Base-by-base conservation (phyloP, 2,888 invertebrate species). In the Chloroclystis v-ata region DNA sequence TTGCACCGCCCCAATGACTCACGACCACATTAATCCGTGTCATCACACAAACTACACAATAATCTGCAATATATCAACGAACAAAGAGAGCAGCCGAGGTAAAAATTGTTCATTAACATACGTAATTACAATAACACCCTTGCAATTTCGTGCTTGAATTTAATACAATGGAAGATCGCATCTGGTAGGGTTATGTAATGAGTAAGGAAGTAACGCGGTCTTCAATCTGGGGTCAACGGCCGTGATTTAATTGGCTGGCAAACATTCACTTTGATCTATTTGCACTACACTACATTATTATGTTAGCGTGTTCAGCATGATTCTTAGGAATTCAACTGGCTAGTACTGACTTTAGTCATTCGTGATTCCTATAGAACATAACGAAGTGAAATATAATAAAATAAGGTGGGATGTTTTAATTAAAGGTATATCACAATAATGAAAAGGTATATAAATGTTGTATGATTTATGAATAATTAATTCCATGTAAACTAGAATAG, bases 41-140 rank as follows among this genome's bases (percentile, higher is more conserved):
- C 35, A 35, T 35, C 35, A 37, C 24, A 46, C 30, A 26, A 46
- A 46, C 28, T 47, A 46, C 42, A 10, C 28, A 47, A 37, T 43
- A 51, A 46, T 50, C 45, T 48, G 48, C 38, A 42, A 38, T 48
- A 45, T 40, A 43, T 40, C 44, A 40, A 38, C 47, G 51, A 68
- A 69, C 67, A 65, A 69, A 60, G 49, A 61, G 57, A 49, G 53
- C 55, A 56, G 58, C 59, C 57, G 45, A 60, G 59, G 47, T 57
- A 63, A 62, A 65, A 68, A 71, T 61, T 60, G 43, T 46, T 54
- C 60, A 69, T 68, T 69, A 59, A 60, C 60, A 65, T 68, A 63
- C 53, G 49, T 63, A 67, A 68, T 69, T 56, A 60, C 47, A 57
- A 53, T 61, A 52, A 46, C 56, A 55, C 54, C 49, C 43, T 47